Evolutionary conservation across 2,797 vertebrate genomes (phyloP).

Genomic region (Myioborus miniatus): DNA sequence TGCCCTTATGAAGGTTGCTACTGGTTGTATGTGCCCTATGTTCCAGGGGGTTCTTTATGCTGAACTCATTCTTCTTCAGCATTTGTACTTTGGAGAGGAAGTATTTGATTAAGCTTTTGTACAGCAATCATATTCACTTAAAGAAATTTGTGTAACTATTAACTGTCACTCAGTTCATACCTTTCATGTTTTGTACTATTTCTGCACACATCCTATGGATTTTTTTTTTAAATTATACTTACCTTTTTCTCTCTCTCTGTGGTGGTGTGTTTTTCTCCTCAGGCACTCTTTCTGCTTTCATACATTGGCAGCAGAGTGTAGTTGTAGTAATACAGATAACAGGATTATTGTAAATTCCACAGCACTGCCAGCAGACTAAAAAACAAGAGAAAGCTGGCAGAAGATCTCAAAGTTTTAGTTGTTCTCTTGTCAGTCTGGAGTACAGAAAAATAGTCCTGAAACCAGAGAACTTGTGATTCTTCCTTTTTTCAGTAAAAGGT

Average conservation of each 20-base stretch:
- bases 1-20: background rate
- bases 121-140: background rate
- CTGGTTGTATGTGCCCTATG: background rate
- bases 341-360: conserved; percentile 49
- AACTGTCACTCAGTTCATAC: background rate
- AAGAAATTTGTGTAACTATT: background rate
- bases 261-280: conserved; percentile 2
- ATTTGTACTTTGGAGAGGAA: background rate
- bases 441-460: background rate
- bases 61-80: background rate
- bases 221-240: background rate
- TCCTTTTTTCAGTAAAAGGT: background rate
- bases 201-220: background rate
- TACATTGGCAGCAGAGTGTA: conserved; percentile 38
- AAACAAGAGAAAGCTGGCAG: conserved; percentile 21
- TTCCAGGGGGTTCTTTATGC: background rate
- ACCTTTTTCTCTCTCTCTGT: background rate
- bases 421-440: background rate
- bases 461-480: background rate
- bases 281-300: background rate
- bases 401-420: conserved; percentile 25
- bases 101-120: background rate
- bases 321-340: conserved; percentile 48
- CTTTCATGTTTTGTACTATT: background rate
- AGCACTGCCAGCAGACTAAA: conserved; percentile 42